Evolutionary conservation across 2,113 vertebrate genomes (phyloP).

Genomic region (Chloropsis cyanopogon): DNA sequence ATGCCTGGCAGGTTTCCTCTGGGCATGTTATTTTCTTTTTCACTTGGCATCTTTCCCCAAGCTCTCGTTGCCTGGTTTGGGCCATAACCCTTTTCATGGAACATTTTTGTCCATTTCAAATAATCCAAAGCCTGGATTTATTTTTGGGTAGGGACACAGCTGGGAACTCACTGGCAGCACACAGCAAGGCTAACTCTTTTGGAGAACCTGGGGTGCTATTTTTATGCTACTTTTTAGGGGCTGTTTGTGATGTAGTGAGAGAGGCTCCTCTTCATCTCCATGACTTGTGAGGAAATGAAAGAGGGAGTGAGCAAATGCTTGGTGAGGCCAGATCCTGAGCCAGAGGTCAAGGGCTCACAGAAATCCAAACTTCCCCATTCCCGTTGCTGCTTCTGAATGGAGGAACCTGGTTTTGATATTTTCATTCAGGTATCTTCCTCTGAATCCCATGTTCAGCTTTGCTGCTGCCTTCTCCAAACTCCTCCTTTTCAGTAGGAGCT

Average conservation of each 20-base stretch:
- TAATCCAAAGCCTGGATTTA: not conserved
- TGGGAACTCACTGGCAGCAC: not conserved
- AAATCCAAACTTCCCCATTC: not conserved
- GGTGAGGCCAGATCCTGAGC: not conserved
- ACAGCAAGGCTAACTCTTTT: not conserved
- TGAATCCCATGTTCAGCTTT: not conserved
- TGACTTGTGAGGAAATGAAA: not conserved
- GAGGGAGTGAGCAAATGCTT: not conserved
- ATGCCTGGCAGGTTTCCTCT: not conserved
- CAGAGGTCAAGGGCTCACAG: not conserved
- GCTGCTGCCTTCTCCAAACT: not conserved
- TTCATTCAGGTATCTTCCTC: not conserved
- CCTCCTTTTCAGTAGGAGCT: not conserved
- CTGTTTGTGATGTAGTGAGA: not conserved
- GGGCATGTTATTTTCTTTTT: not conserved
- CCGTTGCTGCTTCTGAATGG: not conserved
- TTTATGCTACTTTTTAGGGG: not conserved
- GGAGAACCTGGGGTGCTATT: not conserved
- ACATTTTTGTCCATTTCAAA: not conserved
- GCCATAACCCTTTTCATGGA: not conserved
- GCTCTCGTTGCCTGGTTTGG: not conserved
- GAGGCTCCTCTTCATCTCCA: not conserved
- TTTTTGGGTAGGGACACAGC: not conserved
- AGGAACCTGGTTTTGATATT: not conserved
- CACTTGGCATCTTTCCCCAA: not conserved